Conservation (phyloP, 2,113 vertebrate genomes). For the Scalopus aquaticus region DNA sequence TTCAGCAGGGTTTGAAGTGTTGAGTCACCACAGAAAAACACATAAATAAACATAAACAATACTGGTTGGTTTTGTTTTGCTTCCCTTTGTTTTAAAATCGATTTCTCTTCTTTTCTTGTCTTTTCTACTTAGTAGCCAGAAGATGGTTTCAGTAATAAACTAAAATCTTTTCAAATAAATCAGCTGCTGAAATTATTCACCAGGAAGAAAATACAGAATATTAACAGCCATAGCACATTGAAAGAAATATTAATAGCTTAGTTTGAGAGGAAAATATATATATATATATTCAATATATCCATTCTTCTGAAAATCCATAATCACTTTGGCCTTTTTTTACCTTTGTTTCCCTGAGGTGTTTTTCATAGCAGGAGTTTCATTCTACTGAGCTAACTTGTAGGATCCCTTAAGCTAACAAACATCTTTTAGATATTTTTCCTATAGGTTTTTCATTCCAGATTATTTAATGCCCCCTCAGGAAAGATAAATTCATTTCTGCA, state of each 20-base stretch:
- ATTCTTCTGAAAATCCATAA: slow-evolving; percentile 56
- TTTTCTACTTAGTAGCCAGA: slow-evolving; percentile 32
- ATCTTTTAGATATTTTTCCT: slow-evolving; percentile 72
- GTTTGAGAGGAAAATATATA: neutral
- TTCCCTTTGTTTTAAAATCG: slow-evolving; percentile 58
- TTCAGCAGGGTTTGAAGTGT: slow-evolving; percentile 34
- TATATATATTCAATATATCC: neutral
- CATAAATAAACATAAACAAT: slow-evolving; percentile 56
- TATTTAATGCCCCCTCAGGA: slow-evolving; percentile 84
- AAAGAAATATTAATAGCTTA: slow-evolving; percentile 41
- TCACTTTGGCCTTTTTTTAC: slow-evolving; percentile 49
- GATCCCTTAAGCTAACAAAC: slow-evolving; percentile 69
- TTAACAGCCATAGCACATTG: neutral
- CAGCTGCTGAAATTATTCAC: slow-evolving; percentile 25
- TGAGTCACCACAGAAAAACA: slow-evolving; percentile 52
- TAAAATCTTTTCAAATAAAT: slow-evolving; percentile 36
- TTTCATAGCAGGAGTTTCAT: slow-evolving; percentile 39
- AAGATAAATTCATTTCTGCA: slow-evolving; percentile 86
- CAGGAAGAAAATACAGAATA: neutral
- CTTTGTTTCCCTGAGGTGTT: neutral
- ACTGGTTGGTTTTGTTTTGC: slow-evolving; percentile 44
- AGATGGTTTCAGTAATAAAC: slow-evolving; percentile 37
- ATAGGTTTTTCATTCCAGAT: slow-evolving; percentile 64
- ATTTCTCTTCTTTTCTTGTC: slow-evolving; percentile 1
- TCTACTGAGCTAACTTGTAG: neutral